These are phyloP conservation scores for Stenurella melanura DNA, from an alignment of 2,888 invertebrate species.

Conservation along the genomic window DNA sequence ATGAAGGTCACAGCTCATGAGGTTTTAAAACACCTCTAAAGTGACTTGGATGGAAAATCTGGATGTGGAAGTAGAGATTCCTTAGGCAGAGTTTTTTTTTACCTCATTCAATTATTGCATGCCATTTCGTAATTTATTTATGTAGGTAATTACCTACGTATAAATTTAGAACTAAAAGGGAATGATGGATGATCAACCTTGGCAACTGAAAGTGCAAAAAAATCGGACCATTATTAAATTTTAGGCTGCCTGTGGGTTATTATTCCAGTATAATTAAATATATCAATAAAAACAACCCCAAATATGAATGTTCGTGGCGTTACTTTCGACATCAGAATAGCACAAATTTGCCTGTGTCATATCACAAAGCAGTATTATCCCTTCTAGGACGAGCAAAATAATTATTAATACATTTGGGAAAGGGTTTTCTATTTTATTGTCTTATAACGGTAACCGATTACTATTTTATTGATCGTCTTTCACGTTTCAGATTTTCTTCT, in stretches of 20 bases:
- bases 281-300: not conserved
- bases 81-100: too few relatives aligned
- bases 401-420: too few relatives aligned
- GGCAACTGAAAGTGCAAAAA: not conserved
- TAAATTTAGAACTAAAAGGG: not conserved
- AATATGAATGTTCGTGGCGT: not conserved
- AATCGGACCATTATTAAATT: not conserved
- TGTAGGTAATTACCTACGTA: not conserved
- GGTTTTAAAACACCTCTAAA: too few relatives aligned
- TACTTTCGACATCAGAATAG: not conserved
- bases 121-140: not conserved
- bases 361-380: not conserved
- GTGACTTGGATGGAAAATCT: too few relatives aligned
- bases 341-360: not conserved
- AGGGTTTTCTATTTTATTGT: too few relatives aligned
- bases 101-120: not conserved
- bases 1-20: too few relatives aligned
- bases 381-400: not conserved
- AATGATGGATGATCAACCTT: conserved; percentile 1
- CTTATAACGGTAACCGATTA: too few relatives aligned
- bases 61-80: too few relatives aligned
- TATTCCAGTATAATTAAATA: not conserved
- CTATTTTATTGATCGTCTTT: too few relatives aligned
- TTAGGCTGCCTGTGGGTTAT: not conserved
- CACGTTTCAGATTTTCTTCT: too few relatives aligned